These are phyloP conservation scores for Erythrolamprus reginae DNA, from an alignment of 2,113 vertebrate species.

Conservation along the genomic window DNA sequence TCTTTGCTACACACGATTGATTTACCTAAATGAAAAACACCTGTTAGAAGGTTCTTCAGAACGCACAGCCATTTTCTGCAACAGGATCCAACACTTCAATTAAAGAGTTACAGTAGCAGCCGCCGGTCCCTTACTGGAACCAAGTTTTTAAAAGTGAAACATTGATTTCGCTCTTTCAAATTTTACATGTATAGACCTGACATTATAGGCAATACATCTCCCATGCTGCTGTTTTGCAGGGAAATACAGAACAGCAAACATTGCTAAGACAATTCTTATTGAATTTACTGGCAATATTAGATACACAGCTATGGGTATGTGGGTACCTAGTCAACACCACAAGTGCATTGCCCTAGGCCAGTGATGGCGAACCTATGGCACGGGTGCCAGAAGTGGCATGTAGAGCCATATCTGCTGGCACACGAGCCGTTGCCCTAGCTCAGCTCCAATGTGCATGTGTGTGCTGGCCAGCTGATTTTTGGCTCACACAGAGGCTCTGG, in stretches of 20 bases:
- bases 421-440: no score
- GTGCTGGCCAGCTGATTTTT: no score
- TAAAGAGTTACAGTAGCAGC: neutral
- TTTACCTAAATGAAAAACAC: conserved; percentile 75
- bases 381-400: no score
- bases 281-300: neutral
- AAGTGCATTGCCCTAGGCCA: neutral
- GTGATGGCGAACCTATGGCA: no score
- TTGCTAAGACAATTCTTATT: neutral
- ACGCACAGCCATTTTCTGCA: conserved; percentile 1
- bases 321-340: neutral
- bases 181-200: neutral
- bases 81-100: neutral
- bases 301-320: neutral
- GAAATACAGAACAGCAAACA: neutral
- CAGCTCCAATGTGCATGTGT: no score
- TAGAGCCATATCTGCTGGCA: no score
- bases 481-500: no score
- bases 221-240: neutral
- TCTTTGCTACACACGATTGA: conserved; percentile 87
- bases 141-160: neutral
- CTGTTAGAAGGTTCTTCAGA: neutral
- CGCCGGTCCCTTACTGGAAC: neutral
- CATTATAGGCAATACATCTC: neutral
- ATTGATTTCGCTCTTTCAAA: neutral